A percentile compares a stretch with the other conserved stretches of the same genome.
phyloP scores from a whole-genome alignment of 2,888 invertebrate species.

The Netelia inedita region DNA sequence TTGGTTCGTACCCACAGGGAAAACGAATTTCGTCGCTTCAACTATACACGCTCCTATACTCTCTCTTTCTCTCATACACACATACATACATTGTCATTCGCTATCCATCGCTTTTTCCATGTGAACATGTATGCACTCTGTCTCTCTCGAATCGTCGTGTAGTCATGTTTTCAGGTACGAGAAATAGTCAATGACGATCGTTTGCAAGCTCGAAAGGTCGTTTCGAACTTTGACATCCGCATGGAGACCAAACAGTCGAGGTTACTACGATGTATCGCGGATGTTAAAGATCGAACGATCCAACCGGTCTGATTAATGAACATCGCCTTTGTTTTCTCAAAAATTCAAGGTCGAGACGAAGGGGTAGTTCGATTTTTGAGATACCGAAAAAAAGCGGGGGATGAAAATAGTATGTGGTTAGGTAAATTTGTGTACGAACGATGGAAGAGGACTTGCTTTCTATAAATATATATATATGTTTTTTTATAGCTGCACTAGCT shows the following conservation, averaged over 20 bases:
- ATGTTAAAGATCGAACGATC: no score
- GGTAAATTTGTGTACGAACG: background rate
- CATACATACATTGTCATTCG: slow-evolving; percentile 22
- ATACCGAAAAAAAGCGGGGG: no score
- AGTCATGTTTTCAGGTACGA: slow-evolving; percentile 55
- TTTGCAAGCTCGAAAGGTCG: slow-evolving; percentile 65
- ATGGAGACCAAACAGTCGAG: slow-evolving; percentile 31
- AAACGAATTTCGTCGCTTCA: slow-evolving; percentile 65
- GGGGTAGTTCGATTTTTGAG: no score
- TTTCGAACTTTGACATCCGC: slow-evolving; percentile 63
- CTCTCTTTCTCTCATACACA: slow-evolving; percentile 23
- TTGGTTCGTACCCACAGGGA: slow-evolving; percentile 46
- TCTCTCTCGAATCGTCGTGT: slow-evolving; percentile 48
- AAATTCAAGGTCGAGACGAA: no score
- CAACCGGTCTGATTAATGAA: no score
- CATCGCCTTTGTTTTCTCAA: no score
- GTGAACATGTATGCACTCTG: slow-evolving; percentile 21
- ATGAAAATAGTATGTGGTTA: background rate
- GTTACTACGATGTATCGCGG: slow-evolving; percentile 21
- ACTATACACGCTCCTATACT: slow-evolving; percentile 44
- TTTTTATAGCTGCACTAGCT: background rate
- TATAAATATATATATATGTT: background rate
- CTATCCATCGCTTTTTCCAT: slow-evolving; percentile 31
- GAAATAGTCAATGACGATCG: slow-evolving; percentile 64
- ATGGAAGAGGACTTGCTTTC: background rate